Evolutionary conservation across 2,797 vertebrate genomes (phyloP).

Genomic region (Alfaro cultratus): DNA sequence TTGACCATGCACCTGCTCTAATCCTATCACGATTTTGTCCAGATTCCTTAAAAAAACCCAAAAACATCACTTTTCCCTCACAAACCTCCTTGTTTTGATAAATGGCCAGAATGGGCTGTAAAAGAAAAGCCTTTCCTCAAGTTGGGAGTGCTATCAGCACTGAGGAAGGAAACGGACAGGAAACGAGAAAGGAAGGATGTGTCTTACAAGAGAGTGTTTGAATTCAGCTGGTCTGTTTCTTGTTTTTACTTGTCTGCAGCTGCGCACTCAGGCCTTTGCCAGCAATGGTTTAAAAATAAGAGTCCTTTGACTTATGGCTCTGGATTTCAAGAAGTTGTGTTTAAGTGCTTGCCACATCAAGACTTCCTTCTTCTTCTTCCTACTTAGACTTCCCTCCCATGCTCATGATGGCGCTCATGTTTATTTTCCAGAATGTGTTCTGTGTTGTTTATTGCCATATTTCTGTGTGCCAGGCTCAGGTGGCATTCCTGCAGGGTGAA

Average conservation of each 20-base stretch:
- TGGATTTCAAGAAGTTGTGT: slow-evolving; percentile 46
- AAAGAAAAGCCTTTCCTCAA: slow-evolving; percentile 46
- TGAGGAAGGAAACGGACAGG: slow-evolving; percentile 61
- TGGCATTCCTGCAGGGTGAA: slow-evolving; percentile 85
- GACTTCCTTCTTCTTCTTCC: slow-evolving; percentile 11
- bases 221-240: slow-evolving; percentile 45
- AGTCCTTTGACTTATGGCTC: slow-evolving; percentile 65
- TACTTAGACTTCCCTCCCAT: not conserved
- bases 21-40: not conserved
- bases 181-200: slow-evolving; percentile 69
- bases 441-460: slow-evolving; percentile 32
- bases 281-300: slow-evolving; percentile 70
- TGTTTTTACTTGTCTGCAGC: slow-evolving; percentile 57
- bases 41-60: not conserved
- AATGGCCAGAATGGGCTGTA: slow-evolving; percentile 3
- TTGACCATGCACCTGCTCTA: not conserved
- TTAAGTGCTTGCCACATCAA: slow-evolving; percentile 40
- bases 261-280: slow-evolving; percentile 59
- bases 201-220: slow-evolving; percentile 55
- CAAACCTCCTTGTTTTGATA: slow-evolving; percentile 4
- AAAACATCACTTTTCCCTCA: not conserved
- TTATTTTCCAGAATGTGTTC: not conserved
- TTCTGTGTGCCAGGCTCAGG: slow-evolving; percentile 78
- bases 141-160: slow-evolving; percentile 41
- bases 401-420: not conserved